Evolutionary conservation across 1,140 invertebrate species (phyloP).

Genomic region (Aphis craccivora): DNA sequence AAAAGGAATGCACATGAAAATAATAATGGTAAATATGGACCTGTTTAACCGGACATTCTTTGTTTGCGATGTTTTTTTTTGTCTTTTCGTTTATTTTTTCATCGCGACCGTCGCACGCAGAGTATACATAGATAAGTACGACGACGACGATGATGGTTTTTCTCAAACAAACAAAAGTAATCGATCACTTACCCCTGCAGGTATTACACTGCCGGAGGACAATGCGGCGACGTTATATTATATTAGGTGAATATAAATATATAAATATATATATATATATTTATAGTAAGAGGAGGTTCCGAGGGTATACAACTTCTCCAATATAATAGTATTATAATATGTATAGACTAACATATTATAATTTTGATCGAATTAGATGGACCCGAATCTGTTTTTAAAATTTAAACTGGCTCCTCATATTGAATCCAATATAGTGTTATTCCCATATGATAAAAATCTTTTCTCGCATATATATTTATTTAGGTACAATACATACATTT

Average conservation of each 20-base stretch:
- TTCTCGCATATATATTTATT: neutral
- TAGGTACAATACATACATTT: neutral
- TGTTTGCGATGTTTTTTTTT: constrained; percentile 38
- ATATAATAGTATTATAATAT: neutral
- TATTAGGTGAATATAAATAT: neutral
- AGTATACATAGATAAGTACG: neutral
- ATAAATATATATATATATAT: neutral
- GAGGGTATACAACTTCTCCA: neutral
- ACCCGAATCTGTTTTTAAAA: neutral
- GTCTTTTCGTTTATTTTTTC: constrained; percentile 19
- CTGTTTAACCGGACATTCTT: constrained; percentile 51
- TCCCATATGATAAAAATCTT: neutral
- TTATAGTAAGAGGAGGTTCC: neutral
- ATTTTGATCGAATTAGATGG: neutral
- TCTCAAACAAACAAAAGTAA: constrained; percentile 31
- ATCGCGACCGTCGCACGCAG: neutral
- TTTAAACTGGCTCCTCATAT: neutral
- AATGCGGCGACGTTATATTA: neutral
- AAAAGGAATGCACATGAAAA: constrained; percentile 40
- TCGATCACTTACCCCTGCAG: constrained; percentile 22
- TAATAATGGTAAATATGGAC: constrained; percentile 47
- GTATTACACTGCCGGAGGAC: neutral
- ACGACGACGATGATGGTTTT: neutral
- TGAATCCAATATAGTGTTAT: neutral
- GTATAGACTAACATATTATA: neutral